These are phyloP conservation scores for Zootoca vivipara DNA, from an alignment of 2,113 vertebrate species.

Conservation along the genomic window DNA sequence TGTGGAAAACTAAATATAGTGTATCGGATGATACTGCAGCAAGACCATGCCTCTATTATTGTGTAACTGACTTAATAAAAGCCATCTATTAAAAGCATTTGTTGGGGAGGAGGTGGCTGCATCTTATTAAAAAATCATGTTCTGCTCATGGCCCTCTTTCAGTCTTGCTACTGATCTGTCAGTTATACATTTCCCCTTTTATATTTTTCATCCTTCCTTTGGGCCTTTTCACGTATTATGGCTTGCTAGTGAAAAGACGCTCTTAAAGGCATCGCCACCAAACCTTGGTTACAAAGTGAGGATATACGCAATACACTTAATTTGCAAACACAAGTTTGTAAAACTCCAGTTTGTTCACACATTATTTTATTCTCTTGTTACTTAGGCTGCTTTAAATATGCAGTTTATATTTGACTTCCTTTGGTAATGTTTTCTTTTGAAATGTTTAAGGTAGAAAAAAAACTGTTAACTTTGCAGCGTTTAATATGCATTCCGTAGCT, in stretches of 20 bases:
- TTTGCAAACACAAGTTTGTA: neutral
- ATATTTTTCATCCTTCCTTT: too few relatives aligned
- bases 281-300: neutral
- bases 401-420: too few relatives aligned
- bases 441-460: too few relatives aligned
- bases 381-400: too few relatives aligned
- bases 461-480: too few relatives aligned
- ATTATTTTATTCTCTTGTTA: neutral
- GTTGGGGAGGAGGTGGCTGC: too few relatives aligned
- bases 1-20: neutral
- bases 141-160: neutral
- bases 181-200: neutral
- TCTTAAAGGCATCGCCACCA: neutral
- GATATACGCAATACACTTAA: neutral
- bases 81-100: neutral
- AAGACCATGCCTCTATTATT: neutral
- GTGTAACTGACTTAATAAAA: neutral
- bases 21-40: neutral
- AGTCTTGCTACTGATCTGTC: neutral
- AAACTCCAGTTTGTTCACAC: neutral
- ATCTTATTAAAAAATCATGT: neutral
- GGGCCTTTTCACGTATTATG: neutral
- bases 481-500: too few relatives aligned
- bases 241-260: neutral
- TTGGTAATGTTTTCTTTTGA: too few relatives aligned